Evolutionary conservation across 2,888 invertebrate genomes (phyloP).

Genomic region (Pharmacophagus antenor): DNA sequence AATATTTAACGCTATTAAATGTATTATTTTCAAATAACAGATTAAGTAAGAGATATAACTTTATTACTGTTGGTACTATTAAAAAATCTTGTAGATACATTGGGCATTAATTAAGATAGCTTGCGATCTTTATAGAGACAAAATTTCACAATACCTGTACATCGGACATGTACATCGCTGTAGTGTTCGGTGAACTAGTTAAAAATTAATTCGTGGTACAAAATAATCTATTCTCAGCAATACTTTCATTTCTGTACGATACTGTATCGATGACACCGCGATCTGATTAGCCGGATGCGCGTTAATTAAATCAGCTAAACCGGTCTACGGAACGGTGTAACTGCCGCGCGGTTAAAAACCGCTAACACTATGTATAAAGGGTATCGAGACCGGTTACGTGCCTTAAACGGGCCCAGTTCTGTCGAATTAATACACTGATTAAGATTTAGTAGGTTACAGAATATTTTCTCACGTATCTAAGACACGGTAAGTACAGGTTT

Average conservation of each 20-base stretch:
- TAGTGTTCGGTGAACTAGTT: too few species aligned
- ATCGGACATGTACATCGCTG: too few species aligned
- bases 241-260: constrained; percentile 44
- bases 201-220: too few species aligned
- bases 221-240: constrained; percentile 15
- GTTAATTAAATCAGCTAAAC: constrained; percentile 50
- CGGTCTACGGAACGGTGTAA: constrained; percentile 39
- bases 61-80: constrained; percentile 48
- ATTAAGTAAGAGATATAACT: constrained; percentile 28
- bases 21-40: constrained; percentile 9
- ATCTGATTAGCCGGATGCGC: constrained; percentile 52
- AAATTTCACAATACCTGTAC: too few species aligned
- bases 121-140: too few species aligned
- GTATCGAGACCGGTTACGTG: constrained; percentile 36
- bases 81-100: constrained; percentile 73
- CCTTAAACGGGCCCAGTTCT: constrained; percentile 23
- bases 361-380: constrained; percentile 37
- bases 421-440: constrained; percentile 27
- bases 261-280: constrained; percentile 45
- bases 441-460: constrained; percentile 22
- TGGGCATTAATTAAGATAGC: constrained; percentile 71
- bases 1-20: constrained; percentile 37
- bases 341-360: constrained; percentile 24
- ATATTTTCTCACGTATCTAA: constrained; percentile 37
- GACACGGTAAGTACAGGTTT: constrained; percentile 10